phyloP scores from a whole-genome alignment of 2,797 vertebrate species.

The Buceros bicornis region DNA sequence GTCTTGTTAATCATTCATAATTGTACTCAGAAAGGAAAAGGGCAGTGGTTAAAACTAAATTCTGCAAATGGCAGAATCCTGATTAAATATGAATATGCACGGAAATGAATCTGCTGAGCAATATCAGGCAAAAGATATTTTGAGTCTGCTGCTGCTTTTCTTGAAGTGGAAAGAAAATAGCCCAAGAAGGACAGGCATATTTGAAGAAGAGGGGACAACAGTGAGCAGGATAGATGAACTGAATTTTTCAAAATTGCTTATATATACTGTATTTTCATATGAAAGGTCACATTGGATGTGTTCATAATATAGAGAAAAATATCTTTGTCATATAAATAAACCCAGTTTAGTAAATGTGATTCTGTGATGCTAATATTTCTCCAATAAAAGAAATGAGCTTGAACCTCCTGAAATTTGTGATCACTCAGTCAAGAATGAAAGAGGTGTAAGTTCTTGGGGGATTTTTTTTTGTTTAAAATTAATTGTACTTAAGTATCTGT shows the following conservation, averaged over 20 bases:
- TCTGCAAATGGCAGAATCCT: conserved; percentile 10
- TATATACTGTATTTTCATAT: background rate
- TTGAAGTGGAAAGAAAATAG: conserved; percentile 17
- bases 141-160: background rate
- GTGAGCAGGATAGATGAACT: background rate
- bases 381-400: background rate
- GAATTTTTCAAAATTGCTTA: background rate
- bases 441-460: background rate
- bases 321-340: background rate
- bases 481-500: background rate
- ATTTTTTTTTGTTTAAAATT: background rate
- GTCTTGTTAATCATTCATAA: conserved; percentile 43
- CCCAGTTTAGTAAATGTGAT: background rate
- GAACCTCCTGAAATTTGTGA: background rate
- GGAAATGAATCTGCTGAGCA: background rate
- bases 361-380: background rate
- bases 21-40: conserved; percentile 32
- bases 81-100: conserved; percentile 51
- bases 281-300: accelerated
- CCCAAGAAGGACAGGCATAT: background rate
- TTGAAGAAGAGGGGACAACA: background rate
- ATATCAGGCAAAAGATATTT: background rate
- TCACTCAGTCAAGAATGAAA: background rate
- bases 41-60: conserved; percentile 4
- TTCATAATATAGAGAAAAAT: background rate